These are phyloP conservation scores for Abrostola triplasia DNA, from an alignment of 2,888 invertebrate species.

Conservation along the genomic window DNA sequence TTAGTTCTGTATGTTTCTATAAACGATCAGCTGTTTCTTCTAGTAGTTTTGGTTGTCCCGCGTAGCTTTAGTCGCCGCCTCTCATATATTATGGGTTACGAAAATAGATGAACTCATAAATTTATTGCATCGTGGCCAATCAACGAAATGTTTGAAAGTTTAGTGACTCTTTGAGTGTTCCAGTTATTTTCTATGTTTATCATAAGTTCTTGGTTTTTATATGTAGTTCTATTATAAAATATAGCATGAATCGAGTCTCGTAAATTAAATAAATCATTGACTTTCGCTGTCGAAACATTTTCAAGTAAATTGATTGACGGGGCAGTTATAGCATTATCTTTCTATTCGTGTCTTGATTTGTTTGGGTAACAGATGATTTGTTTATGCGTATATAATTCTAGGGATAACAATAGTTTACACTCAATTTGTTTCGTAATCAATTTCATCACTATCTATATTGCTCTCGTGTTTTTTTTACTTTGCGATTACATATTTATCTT, in stretches of 20 bases:
- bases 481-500: neutral
- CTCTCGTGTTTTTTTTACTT: too few relatives aligned
- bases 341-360: too few relatives aligned
- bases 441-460: too few relatives aligned
- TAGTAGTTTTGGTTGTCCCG: slow-evolving; percentile 19
- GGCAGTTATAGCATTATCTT: neutral
- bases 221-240: neutral
- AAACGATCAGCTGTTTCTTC: slow-evolving; percentile 31
- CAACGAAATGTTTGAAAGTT: slow-evolving; percentile 21
- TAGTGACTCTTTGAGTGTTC: slow-evolving; percentile 11
- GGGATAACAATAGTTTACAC: too few relatives aligned
- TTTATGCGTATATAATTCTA: too few relatives aligned
- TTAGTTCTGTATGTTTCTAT: neutral
- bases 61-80: slow-evolving; percentile 25
- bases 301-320: neutral
- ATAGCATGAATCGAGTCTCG: neutral
- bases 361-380: too few relatives aligned
- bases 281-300: neutral
- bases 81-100: slow-evolving; percentile 28
- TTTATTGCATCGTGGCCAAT: slow-evolving; percentile 26
- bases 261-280: neutral
- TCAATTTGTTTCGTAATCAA: too few relatives aligned
- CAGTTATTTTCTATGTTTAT: neutral
- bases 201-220: neutral
- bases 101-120: slow-evolving; percentile 55